Base-by-base conservation (phyloP, 1,140 invertebrate species). In the Drosophila sucinea region DNA sequence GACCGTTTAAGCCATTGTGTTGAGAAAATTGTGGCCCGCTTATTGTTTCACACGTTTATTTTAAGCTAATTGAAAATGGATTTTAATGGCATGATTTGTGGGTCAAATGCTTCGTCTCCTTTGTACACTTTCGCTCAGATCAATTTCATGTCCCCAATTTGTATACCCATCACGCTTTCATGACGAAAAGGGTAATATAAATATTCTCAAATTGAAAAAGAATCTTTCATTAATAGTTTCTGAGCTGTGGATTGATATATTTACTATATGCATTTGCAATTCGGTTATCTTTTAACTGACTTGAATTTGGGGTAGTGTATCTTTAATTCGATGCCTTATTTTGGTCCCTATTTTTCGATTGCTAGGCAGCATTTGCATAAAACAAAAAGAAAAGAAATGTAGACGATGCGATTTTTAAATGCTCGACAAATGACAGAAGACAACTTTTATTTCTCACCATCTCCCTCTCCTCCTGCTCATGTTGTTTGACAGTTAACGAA, bases 401-500 rank as follows among this genome's bases (percentile, higher is more conserved):
- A 30, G 58, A 32, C 58, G n/a, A 58, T 47, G 73, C 69, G 81
- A 74, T 68, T 78, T 73, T 70, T 71, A 81, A 84, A 81, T 77
- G 70, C 30, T 71, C 57, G 54, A 56, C 63, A 64, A 56, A 40
- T 61, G 71, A 54, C 54, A 55, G 57, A 8, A 3, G 71, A n/a
- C 60, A 47, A 33, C 44, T 27, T 51, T 51, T 51, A 51, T 61
- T 10, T 32, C 38, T 29, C 51, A 58, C 33, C 54, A 40, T 51
- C 56, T 54, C 65, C 60, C 32, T 30, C 57, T 68, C 8, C 47
- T 65, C 27, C 64, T 56, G 54, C 58, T 58, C 30, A 65, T 62
- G 77, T 81, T 81, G 78, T 85, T 78, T 86, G 81, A 74, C 82
- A 81, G 78, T 61, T 81, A 86, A 85, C 81, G 81, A 85, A 86